Evolutionary conservation across 2,113 vertebrate species (phyloP).

Genomic region (Taxidea taxus): DNA sequence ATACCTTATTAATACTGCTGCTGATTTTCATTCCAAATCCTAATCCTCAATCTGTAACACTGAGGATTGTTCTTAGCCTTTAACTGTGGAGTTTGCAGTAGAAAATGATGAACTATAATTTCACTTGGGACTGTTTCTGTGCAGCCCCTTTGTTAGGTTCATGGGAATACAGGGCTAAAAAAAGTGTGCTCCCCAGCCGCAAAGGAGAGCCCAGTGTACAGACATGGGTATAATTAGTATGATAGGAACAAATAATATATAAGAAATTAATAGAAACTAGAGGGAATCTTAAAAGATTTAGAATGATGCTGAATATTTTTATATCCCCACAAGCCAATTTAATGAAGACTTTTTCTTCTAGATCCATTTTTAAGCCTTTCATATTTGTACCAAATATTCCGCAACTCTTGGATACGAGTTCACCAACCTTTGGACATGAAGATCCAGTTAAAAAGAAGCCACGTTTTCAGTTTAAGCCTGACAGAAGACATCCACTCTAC

Average conservation of each 20-base stretch:
- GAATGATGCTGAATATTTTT: slow-evolving; percentile 14
- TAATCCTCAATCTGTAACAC: background rate
- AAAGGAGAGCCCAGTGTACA: background rate
- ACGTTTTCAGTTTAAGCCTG: slow-evolving; percentile 90
- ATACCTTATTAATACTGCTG: background rate
- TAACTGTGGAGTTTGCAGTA: background rate
- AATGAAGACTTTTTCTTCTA: slow-evolving; percentile 76
- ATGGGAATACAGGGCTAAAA: background rate
- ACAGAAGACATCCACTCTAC: slow-evolving; percentile 93
- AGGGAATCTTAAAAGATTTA: slow-evolving; percentile 18
- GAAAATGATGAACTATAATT: background rate
- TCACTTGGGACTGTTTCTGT: background rate
- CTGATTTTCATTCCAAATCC: background rate
- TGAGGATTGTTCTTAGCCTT: background rate
- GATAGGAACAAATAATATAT: background rate
- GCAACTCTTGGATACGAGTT: slow-evolving; percentile 87
- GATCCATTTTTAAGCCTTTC: slow-evolving; percentile 98
- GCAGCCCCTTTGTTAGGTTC: background rate
- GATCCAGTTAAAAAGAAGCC: slow-evolving; percentile 92
- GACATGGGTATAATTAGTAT: background rate
- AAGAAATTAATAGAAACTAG: background rate
- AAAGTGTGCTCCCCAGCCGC: background rate
- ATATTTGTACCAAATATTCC: slow-evolving; percentile 89
- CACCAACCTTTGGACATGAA: slow-evolving; percentile 89
- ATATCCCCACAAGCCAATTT: background rate